Base-by-base conservation (phyloP, 2,113 vertebrate species). In the Malurus alboscapulatus region DNA sequence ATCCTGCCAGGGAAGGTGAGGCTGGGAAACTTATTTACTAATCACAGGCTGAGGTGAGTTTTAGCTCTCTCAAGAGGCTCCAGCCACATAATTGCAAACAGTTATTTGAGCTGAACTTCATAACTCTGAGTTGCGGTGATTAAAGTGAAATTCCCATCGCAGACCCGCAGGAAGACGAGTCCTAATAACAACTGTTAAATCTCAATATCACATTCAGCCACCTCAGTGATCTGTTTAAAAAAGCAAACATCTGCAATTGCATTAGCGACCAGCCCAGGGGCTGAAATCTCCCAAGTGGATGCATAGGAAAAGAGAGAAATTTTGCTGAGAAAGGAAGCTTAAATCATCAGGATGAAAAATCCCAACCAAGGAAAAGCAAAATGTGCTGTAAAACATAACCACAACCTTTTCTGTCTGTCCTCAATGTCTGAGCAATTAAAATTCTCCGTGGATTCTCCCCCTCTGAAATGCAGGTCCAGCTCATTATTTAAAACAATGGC, bases 101-200 rank as follows among this genome's bases (percentile, higher is more conserved):
- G 44, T 73, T 86, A 38, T 88, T 92, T 79, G 14, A 54, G 50
- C 79, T 83, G 83, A 84, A 77, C 55, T 54, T 92, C 83, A 19
- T 74, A 92, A 80, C 63, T 84, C 32, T 10, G 17, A 66, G 67
- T 44, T 63, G 79, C 63, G n/a, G 51, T 42, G 75, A 92, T 95
- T 93, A 93, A 93, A 88, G 26, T 66, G 17, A 66, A 93, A 94
- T 88, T 88, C 72, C 95, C 90, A 93, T 9, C 72, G 72, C 27
- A 22, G 55, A 51, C 29, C 44, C 25, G 61, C 90, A 69, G 85
- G 78, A 94, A 76, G 75, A 83, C 4, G 16, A 93, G 58, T 17
- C 42, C 62, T 58, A 91, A 74, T 84, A 92, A 77, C 72, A 80
- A 51, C 59, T 13, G 53, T 82, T 93, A 42, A 80, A 88, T 58